Conservation (phyloP, 2,888 invertebrate genomes). For the Coenonympha glycerion region DNA sequence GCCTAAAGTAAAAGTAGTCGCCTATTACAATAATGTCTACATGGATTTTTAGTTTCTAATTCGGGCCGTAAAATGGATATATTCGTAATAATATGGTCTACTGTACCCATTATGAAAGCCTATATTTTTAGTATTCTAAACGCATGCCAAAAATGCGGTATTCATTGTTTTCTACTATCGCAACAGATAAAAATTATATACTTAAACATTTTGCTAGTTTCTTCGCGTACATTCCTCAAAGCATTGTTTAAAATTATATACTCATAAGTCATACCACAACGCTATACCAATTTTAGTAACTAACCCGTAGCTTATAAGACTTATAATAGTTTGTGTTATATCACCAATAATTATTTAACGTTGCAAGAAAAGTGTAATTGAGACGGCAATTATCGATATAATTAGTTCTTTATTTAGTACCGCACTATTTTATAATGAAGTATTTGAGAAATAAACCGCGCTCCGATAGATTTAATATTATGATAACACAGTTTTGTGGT, state of each 20-base stretch:
- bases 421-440: slow-evolving; percentile 18
- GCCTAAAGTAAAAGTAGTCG: no score
- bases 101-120: no score
- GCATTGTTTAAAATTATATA: slow-evolving; percentile 1
- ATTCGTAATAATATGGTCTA: no score
- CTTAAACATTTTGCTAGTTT: background rate
- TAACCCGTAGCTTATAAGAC: background rate
- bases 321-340: background rate
- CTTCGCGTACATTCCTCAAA: slow-evolving; percentile 1
- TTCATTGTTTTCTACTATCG: background rate
- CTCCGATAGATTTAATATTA: slow-evolving; percentile 17
- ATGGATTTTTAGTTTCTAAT: no score
- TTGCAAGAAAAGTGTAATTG: slow-evolving; percentile 16
- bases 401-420: slow-evolving; percentile 17
- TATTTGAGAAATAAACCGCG: slow-evolving; percentile 11
- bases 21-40: no score
- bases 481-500: background rate
- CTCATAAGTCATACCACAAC: slow-evolving; percentile 1
- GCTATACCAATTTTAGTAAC: background rate
- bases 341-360: slow-evolving; percentile 4
- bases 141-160: background rate
- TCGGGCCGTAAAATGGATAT: no score
- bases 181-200: background rate
- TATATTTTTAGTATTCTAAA: background rate
- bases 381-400: slow-evolving; percentile 22